Percentiles rank a stretch among this genome's conserved stretches.
Conservation (phyloP, 2,888 invertebrate genomes). For the Oligia fasciuncula region DNA sequence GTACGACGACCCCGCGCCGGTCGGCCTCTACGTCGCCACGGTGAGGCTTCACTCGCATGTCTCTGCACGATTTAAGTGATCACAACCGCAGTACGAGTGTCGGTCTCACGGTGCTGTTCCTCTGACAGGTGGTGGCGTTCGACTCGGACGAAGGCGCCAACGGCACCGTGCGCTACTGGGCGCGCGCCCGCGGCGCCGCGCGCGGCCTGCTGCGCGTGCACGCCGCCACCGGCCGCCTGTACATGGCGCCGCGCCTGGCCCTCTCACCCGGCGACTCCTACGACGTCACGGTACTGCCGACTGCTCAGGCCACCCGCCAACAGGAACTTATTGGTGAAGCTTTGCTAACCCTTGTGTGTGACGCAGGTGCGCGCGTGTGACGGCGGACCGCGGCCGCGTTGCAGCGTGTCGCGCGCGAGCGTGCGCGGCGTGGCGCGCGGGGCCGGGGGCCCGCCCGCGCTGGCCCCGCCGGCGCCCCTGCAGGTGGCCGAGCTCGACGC, state of each 20-base stretch:
- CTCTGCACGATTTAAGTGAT: slow-evolving; percentile 7
- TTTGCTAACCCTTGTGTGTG: not conserved
- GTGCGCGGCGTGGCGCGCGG: slow-evolving; percentile 90
- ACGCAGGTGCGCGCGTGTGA: slow-evolving; percentile 93
- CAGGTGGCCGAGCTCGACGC: slow-evolving; percentile 96
- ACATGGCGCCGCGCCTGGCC: slow-evolving; percentile 91
- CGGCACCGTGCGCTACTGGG: slow-evolving; percentile 94
- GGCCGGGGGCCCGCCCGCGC: slow-evolving; percentile 91
- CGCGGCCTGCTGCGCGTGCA: slow-evolving; percentile 95
- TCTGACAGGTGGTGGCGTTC: slow-evolving; percentile 93
- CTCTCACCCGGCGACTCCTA: slow-evolving; percentile 90
- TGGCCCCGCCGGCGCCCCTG: slow-evolving; percentile 91
- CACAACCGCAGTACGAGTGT: not conserved
- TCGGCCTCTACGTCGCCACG: slow-evolving; percentile 76
- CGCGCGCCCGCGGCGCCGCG: slow-evolving; percentile 92
- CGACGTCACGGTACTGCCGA: slow-evolving; percentile 73
- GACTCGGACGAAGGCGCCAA: slow-evolving; percentile 96
- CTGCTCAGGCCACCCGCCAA: not conserved
- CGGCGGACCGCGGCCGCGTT: slow-evolving; percentile 93
- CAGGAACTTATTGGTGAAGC: not conserved
- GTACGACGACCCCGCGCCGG: slow-evolving; percentile 66
- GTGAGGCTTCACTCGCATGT: slow-evolving; percentile 66
- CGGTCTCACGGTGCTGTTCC: not conserved
- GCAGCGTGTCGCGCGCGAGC: slow-evolving; percentile 93
- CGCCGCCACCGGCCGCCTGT: slow-evolving; percentile 94